Conservation (phyloP, 37 sponge, comb jelly and placozoan species). For the Beroe ovata region DNA sequence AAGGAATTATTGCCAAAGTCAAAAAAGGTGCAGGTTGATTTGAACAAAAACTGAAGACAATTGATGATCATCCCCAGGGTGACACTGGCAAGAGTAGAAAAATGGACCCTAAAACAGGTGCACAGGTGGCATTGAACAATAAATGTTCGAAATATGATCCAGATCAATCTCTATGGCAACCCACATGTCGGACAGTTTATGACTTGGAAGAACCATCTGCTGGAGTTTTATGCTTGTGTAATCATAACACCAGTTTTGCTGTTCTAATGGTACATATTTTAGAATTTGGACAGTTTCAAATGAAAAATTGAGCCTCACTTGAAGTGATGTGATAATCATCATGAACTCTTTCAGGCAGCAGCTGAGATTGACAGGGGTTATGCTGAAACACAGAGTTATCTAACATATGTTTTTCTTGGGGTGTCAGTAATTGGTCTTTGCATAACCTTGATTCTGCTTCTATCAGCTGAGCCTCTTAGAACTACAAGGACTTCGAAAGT, state of each 20-base stretch:
- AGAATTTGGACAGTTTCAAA: too few species aligned
- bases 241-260: slow-evolving; percentile 50
- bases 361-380: slow-evolving; percentile 27
- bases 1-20: too few species aligned
- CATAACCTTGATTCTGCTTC: not conserved
- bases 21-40: too few species aligned
- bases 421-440: not conserved
- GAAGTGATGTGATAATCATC: not conserved
- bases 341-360: not conserved
- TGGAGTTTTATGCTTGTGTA: slow-evolving; percentile 23
- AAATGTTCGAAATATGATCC: not conserved
- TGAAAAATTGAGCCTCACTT: not conserved
- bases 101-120: not conserved
- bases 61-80: too few species aligned
- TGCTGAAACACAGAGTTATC: slow-evolving; percentile 12
- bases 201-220: not conserved
- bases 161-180: not conserved
- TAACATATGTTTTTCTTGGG: slow-evolving; percentile 22
- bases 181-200: not conserved
- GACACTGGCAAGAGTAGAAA: not conserved
- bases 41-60: too few species aligned
- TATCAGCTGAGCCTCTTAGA: not conserved
- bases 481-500: not conserved
- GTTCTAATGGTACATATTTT: slow-evolving; percentile 46
- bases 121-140: not conserved